Percentiles rank a stretch among this genome's conserved stretches.
phyloP scores from a whole-genome alignment of 2,113 vertebrate genomes.

The Ondatra zibethicus region DNA sequence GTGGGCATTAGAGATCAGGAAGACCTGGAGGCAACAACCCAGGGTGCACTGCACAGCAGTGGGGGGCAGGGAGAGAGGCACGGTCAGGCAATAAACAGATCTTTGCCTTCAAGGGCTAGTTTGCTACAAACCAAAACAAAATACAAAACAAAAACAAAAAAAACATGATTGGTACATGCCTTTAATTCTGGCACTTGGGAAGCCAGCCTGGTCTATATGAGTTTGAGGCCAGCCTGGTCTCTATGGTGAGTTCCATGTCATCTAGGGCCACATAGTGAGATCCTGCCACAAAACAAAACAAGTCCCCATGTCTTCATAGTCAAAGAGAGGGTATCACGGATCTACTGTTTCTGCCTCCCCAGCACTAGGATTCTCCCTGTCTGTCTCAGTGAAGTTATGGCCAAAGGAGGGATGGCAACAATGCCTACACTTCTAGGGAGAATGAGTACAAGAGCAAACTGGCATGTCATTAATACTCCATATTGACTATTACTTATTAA shows the following conservation, averaged over 20 bases:
- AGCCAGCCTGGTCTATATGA: background rate
- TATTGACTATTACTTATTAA: background rate
- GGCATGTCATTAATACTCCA: background rate
- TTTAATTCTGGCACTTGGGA: background rate
- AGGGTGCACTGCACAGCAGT: background rate
- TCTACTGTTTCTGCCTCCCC: background rate
- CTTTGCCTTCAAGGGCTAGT: background rate
- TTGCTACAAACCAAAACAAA: background rate
- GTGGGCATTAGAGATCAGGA: background rate
- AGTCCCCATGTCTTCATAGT: background rate
- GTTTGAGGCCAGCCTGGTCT: background rate
- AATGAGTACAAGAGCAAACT: background rate
- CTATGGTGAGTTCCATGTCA: background rate
- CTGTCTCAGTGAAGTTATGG: background rate
- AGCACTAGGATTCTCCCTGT: background rate
- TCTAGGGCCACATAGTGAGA: background rate
- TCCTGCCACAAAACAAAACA: background rate
- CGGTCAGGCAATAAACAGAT: background rate
- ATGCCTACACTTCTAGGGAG: background rate
- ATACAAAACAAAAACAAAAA: background rate
- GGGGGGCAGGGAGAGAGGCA: accelerated
- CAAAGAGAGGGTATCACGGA: background rate
- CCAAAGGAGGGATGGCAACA: background rate
- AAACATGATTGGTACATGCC: background rate
- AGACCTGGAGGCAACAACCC: background rate